Evolutionary conservation across 2,888 invertebrate genomes (phyloP).

Genomic region (Caenorhabditis panamensis): DNA sequence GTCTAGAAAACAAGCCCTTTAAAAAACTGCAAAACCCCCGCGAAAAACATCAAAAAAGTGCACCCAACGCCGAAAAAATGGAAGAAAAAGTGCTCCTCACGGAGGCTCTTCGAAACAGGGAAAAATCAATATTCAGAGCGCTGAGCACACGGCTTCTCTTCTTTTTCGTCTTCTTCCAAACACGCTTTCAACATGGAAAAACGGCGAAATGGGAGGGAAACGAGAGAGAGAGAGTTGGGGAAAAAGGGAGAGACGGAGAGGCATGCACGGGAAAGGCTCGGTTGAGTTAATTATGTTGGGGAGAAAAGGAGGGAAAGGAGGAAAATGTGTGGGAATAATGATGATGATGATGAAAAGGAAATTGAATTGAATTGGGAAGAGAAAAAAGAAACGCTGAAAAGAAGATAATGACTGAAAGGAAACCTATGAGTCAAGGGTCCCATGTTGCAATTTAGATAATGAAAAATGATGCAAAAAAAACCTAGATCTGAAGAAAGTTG

Average conservation of each 20-base stretch:
- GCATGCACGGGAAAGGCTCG: background rate
- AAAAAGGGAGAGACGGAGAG: background rate
- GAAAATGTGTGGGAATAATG: background rate
- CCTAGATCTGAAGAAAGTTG: too few species aligned
- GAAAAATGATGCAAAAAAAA: too few species aligned
- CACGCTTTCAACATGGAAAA: too few species aligned
- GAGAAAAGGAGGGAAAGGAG: background rate
- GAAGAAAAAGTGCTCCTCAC: background rate
- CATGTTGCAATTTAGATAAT: too few species aligned
- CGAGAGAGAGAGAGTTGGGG: background rate
- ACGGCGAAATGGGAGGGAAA: too few species aligned
- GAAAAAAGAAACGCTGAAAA: background rate
- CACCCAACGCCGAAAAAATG: too few species aligned
- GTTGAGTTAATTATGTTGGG: background rate
- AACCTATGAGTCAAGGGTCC: too few species aligned
- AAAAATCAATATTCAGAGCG: conserved; percentile 1
- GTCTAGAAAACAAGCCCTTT: too few species aligned
- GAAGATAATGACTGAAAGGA: too few species aligned
- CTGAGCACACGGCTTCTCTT: background rate
- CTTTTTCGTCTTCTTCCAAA: background rate
- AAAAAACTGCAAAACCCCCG: too few species aligned
- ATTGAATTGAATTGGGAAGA: background rate
- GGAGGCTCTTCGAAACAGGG: background rate
- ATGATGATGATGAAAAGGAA: background rate
- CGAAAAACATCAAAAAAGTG: too few species aligned